Evolutionary conservation across 2,888 invertebrate species (phyloP), one percentile per base, ranked within the genome.

Genomic region (Cepaea hortensis): DNA sequence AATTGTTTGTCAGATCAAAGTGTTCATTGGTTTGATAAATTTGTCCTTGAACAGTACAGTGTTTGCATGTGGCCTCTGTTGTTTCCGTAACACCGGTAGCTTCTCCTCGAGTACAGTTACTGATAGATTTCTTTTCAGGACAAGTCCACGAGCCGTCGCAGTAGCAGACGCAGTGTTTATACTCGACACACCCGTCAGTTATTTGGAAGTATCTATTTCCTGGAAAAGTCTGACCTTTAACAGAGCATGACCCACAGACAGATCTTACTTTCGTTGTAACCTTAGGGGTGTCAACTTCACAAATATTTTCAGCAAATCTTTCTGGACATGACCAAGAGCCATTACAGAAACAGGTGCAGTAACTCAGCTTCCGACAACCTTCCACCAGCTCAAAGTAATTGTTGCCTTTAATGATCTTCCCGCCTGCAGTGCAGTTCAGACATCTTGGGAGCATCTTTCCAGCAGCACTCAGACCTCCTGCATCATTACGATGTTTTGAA

Each of bases 61-160:
- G 62, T 13, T 46, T 55, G 61, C 73, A 75, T 11, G 0, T 9
- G 20, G 70, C 70, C 13, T 70, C 79, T 23, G 20, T n/a, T 7
- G 80, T 15, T 18, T 20, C n/a, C n/a, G 70, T 23, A 3, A 79
- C 35, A 11, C 70, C n/a, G 13, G 70, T 48, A 50, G 90, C 90
- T 3, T 35, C n/a, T 4, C 89, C 87, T 15, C 85, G 55, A 5
- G 20, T 55, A 86, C 91, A 89, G 68, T 90, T 89, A 84, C 89
- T 89, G 81, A 77, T 89, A 80, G 81, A 85, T 6, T 77, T 75
- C 13, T 75, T 77, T 2, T 89, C 87, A 0, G 91, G 90, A 75
- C 93, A 93, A 6, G 90, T 89, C 91, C 91, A 92, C 0, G 88
- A 86, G 3, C 92, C 93, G 72, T 90, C 88, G 85, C 92, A 92